Conservation (phyloP, 2,888 invertebrate species). For the Automeris io region DNA sequence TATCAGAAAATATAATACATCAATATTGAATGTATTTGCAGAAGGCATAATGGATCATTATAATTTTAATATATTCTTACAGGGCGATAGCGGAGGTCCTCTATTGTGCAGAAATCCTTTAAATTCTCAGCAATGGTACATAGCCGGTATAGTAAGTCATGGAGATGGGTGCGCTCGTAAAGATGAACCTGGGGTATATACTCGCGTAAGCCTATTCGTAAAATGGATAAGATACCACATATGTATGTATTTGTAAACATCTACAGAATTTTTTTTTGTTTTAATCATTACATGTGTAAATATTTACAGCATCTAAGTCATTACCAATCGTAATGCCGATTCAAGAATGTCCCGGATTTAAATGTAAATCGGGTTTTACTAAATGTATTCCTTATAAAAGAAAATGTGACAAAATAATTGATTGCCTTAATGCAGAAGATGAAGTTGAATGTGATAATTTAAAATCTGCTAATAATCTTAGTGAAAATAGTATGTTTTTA, state of each 20-base stretch:
- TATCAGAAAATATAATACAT: no score
- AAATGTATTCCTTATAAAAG: constrained; percentile 81
- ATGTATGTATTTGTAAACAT: constrained; percentile 58
- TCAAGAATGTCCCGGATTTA: constrained; percentile 83
- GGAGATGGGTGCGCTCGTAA: constrained; percentile 91
- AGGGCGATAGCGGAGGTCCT: constrained; percentile 91
- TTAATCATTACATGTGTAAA: constrained; percentile 1
- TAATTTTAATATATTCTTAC: constrained; percentile 15
- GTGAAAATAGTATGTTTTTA: constrained; percentile 5
- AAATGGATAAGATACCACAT: constrained; percentile 83
- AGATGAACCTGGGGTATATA: constrained; percentile 89
- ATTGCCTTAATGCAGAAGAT: constrained; percentile 89
- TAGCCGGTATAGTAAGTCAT: constrained; percentile 91
- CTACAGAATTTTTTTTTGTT: background rate
- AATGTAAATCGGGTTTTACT: constrained; percentile 79
- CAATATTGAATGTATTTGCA: no score
- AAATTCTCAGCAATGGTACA: constrained; percentile 83
- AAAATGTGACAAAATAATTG: constrained; percentile 84
- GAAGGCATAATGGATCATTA: background rate
- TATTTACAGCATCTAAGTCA: constrained; percentile 57
- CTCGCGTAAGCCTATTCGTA: constrained; percentile 84
- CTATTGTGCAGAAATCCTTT: constrained; percentile 85
- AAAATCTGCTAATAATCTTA: constrained; percentile 17
- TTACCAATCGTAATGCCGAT: constrained; percentile 72
- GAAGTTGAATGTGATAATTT: constrained; percentile 80